These are phyloP conservation scores for Vanacampus margaritifer DNA, from an alignment of 2,113 vertebrate genomes.

Conservation along the genomic window DNA sequence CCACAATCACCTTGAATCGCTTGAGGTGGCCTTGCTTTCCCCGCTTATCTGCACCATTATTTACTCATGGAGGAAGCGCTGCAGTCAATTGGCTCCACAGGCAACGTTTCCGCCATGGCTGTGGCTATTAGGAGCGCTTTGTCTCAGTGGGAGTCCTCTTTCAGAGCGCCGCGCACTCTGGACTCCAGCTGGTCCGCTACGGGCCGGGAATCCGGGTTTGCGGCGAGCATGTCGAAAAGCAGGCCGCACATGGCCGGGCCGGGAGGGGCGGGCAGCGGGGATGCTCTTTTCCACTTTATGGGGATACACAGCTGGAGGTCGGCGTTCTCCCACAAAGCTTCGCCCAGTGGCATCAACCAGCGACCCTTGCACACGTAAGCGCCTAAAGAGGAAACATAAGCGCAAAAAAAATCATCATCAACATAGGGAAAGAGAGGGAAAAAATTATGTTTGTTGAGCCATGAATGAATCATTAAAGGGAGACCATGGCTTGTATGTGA, in stretches of 20 bases:
- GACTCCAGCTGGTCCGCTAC: constrained; percentile 87
- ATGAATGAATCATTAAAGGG: too few species aligned
- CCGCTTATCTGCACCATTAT: not conserved
- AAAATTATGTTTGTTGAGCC: too few species aligned
- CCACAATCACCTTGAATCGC: not conserved
- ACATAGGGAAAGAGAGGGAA: too few species aligned
- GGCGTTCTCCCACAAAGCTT: constrained; percentile 91
- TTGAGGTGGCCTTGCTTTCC: not conserved
- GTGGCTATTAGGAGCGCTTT: constrained; percentile 7
- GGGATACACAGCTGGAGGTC: constrained; percentile 93
- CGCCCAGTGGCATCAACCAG: constrained; percentile 89
- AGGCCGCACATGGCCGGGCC: constrained; percentile 82
- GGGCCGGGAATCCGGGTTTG: constrained; percentile 87
- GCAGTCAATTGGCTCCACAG: constrained; percentile 1
- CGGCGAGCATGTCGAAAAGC: constrained; percentile 91
- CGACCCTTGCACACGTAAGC: constrained; percentile 85
- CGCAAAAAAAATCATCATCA: not conserved
- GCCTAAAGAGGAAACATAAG: constrained; percentile 43
- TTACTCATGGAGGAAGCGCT: constrained; percentile 12
- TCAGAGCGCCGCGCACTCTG: constrained; percentile 79
- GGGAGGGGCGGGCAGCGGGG: constrained; percentile 70
- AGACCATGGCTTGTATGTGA: too few species aligned
- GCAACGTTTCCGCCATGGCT: constrained; percentile 12
- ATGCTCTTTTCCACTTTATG: constrained; percentile 85
- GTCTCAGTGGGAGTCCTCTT: constrained; percentile 50